phyloP scores from a whole-genome alignment of 2,113 vertebrate genomes.

The Callocephalon fimbriatum region DNA sequence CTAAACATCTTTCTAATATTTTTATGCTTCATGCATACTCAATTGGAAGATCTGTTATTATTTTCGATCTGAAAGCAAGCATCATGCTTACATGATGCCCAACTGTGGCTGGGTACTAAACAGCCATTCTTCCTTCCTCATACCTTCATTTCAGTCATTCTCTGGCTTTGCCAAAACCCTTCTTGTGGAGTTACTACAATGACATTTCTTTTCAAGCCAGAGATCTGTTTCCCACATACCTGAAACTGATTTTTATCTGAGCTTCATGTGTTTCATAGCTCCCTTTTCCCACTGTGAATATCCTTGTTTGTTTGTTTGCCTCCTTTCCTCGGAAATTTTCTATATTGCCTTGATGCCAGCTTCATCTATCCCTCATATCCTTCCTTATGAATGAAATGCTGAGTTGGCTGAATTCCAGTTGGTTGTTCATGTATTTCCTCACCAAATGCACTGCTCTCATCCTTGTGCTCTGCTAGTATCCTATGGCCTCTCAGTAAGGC shows the following conservation, averaged over 20 bases:
- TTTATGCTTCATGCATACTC: background rate
- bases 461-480: background rate
- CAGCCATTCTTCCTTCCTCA: background rate
- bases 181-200: background rate
- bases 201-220: background rate
- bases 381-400: slow-evolving; percentile 30
- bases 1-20: background rate
- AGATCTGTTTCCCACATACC: background rate
- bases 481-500: background rate
- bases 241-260: background rate
- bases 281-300: background rate
- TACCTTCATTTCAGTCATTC: background rate
- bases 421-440: slow-evolving; percentile 62
- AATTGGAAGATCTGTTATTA: background rate
- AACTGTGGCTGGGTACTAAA: background rate
- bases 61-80: background rate
- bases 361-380: background rate
- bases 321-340: background rate
- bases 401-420: slow-evolving; percentile 22
- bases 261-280: background rate
- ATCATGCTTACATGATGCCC: background rate
- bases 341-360: background rate
- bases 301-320: background rate
- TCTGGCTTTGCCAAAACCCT: background rate
- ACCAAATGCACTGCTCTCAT: background rate